Evolutionary conservation across 1,140 invertebrate genomes (phyloP).

Genomic region (Adoxophyes honmai): DNA sequence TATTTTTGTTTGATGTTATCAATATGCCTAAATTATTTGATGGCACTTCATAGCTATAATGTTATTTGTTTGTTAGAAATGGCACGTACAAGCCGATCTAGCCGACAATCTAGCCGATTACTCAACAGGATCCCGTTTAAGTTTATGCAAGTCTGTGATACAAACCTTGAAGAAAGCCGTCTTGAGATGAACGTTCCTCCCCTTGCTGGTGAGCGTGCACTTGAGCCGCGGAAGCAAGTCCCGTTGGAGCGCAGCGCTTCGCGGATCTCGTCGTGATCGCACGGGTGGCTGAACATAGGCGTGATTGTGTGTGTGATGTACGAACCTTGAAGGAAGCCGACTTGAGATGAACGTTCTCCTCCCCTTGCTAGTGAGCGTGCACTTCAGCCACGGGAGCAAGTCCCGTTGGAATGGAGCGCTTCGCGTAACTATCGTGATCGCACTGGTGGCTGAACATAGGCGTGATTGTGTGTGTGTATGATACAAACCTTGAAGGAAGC

Average conservation of each 20-base stretch:
- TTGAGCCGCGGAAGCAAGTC: conserved; percentile 91
- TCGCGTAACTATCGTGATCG: conserved; percentile 94
- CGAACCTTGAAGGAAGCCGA: conserved; percentile 97
- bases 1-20: no score
- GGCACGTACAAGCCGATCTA: no score
- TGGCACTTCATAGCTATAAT: no score
- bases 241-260: conserved; percentile 83
- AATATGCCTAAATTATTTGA: no score
- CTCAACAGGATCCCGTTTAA: no score
- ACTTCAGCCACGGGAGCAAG: conserved; percentile 92
- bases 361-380: conserved; percentile 93
- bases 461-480: no score
- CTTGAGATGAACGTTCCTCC: conserved; percentile 93
- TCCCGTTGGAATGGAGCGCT: conserved; percentile 81
- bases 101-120: no score
- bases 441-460: conserved; percentile 95
- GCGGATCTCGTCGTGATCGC: conserved; percentile 94
- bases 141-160: no score
- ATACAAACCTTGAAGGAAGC: conserved; percentile 97
- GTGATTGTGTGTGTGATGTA: no score
- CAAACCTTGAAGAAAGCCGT: conserved; percentile 97
- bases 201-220: conserved; percentile 93
- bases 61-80: no score
- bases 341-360: conserved; percentile 94
- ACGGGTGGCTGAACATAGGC: conserved; percentile 95